phyloP scores from a whole-genome alignment of 1,140 invertebrate species.

The Batillaria attramentaria region DNA sequence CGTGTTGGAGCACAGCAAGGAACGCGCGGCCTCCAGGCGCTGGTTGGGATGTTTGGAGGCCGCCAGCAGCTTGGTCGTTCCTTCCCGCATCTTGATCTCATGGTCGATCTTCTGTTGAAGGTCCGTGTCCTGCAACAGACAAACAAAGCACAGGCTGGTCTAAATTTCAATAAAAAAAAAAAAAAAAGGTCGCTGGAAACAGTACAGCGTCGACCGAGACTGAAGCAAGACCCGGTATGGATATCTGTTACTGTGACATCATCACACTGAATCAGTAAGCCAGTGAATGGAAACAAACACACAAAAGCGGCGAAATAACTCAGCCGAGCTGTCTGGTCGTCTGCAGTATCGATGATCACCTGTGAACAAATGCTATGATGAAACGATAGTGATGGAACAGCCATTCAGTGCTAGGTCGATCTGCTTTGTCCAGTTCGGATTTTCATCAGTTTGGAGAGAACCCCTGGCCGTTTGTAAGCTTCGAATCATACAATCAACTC shows the following conservation, averaged over 20 bases:
- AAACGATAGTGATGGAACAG: too few relatives aligned
- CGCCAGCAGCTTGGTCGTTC: slow-evolving; percentile 79
- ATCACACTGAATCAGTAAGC: too few relatives aligned
- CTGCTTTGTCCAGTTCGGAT: too few relatives aligned
- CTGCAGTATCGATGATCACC: too few relatives aligned
- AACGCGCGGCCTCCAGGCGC: slow-evolving; percentile 80
- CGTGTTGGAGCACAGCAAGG: slow-evolving; percentile 80
- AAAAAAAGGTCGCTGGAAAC: background rate
- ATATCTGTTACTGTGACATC: too few relatives aligned
- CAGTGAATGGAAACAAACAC: background rate
- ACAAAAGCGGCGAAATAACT: background rate
- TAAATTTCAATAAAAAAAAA: background rate
- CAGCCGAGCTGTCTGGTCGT: background rate
- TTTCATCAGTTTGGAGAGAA: too few relatives aligned
- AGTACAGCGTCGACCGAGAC: background rate
- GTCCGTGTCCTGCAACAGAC: slow-evolving; percentile 72
- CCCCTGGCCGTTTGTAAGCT: too few relatives aligned
- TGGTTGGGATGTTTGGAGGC: slow-evolving; percentile 79
- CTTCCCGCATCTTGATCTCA: slow-evolving; percentile 83
- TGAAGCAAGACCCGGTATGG: too few relatives aligned
- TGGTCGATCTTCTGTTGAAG: slow-evolving; percentile 82
- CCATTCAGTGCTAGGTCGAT: too few relatives aligned
- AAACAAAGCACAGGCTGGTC: background rate
- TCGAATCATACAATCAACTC: too few relatives aligned
- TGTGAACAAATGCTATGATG: too few relatives aligned